Conservation (phyloP, 2,888 invertebrate genomes). For the Eupelmus urozonus region DNA sequence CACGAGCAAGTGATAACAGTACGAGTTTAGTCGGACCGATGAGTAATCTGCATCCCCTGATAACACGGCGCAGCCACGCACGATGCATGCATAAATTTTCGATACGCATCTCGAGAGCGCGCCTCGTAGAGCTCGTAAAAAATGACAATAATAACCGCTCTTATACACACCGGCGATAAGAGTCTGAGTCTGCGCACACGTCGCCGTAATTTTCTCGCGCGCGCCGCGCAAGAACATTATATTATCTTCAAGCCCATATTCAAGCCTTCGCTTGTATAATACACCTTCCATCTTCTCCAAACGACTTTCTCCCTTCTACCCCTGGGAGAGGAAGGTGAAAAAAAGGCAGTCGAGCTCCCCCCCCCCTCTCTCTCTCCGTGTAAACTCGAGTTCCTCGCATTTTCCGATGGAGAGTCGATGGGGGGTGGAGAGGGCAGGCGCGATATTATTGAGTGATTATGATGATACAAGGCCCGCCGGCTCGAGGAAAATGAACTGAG, state of each 20-base stretch:
- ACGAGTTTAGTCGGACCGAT: not conserved
- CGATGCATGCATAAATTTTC: not conserved
- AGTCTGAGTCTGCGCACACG: conserved; percentile 5
- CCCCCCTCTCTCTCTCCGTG: too few species aligned
- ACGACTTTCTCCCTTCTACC: conserved; percentile 11
- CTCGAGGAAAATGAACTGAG: too few species aligned
- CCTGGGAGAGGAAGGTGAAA: not conserved
- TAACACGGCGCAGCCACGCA: not conserved
- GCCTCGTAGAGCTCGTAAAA: not conserved
- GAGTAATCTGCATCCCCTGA: conserved; percentile 1
- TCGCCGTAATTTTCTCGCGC: conserved; percentile 30
- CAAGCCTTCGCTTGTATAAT: conserved; percentile 23
- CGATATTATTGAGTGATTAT: conserved; percentile 47
- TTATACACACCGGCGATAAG: conserved; percentile 8
- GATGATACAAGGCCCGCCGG: conserved; percentile 12
- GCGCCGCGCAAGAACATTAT: conserved; percentile 24
- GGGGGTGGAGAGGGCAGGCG: not conserved
- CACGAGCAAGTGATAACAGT: not conserved
- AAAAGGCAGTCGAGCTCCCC: not conserved
- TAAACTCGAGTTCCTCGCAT: conserved; percentile 30
- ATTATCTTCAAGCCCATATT: conserved; percentile 34
- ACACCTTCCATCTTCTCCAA: conserved; percentile 18
- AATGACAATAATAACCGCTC: not conserved
- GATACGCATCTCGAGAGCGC: conserved; percentile 25
- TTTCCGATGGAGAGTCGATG: not conserved